Evolutionary conservation across 2,888 invertebrate genomes (phyloP), one percentile per base, ranked within the genome.

Genomic region (Dryadula phaetusa): DNA sequence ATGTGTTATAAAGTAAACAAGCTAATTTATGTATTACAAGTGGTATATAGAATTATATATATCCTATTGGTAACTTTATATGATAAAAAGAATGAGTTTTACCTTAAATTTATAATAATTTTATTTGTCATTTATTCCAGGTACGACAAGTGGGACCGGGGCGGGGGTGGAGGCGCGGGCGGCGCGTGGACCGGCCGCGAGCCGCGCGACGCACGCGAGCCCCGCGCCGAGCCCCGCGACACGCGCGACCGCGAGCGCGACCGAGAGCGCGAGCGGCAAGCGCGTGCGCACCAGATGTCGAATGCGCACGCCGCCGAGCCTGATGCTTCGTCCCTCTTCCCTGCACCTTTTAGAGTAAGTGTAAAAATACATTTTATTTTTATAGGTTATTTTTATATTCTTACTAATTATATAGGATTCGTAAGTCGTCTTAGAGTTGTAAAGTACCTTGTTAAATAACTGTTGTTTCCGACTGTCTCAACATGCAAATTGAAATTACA

Each of bases 191-290:
- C 72, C 74, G 71, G 77, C 73, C 71, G 78, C 77, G 82, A 77
- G 79, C 79, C 79, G 76, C 85, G 79, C 81, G 86, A 69, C 69
- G 79, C 81, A 69, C 80, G 78, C 76, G 80, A 82, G 76, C 82
- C 81, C 72, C 82, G 84, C 77, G 80, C 79, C 70, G 73, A 74
- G 60, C 66, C 74, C 73, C 78, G 79, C 53, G 81, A 79, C 75
- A 78, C 69, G 75, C 88, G 88, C 79, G 95, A 95, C 88, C 94
- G 96, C 90, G 95, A 95, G 91, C 95, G 95, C 85, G 95, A 95
- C 87, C 95, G 96, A 78, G 96, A 96, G 93, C 94, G 95, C 93
- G 95, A 96, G 91, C 94, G 95, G 81, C 95, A 95, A 91, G 95
- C 95, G 90, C 94, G 96, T 87, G 95, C 95, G 85, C 95, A 95